Evolutionary conservation across 64 coral and sea anemone genomes (phyloP).

Genomic region (Montipora capricornis): DNA sequence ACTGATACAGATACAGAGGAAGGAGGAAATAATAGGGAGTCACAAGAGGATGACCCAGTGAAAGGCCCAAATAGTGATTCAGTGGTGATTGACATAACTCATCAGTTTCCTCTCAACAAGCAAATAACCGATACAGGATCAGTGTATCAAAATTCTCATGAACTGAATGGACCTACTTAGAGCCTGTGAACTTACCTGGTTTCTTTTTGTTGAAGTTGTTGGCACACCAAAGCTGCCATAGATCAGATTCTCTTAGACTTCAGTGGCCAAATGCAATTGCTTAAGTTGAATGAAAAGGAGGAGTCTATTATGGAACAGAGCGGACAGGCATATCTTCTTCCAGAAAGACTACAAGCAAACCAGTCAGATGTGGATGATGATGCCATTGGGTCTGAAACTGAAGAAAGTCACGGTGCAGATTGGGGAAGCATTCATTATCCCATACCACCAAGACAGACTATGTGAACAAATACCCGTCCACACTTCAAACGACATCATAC

Average conservation of each 20-base stretch:
- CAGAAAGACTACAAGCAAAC: conserved; percentile 24
- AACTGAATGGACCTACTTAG: conserved; percentile 50
- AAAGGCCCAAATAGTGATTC: not conserved
- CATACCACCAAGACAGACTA: not conserved
- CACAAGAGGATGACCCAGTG: not conserved
- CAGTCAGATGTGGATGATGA: conserved; percentile 53
- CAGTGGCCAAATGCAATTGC: conserved; percentile 31
- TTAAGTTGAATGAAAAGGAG: conserved; percentile 32
- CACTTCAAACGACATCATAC: too few relatives aligned
- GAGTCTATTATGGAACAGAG: conserved; percentile 41
- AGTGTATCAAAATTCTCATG: conserved; percentile 38
- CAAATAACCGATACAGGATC: conserved; percentile 27
- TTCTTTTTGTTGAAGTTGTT: conserved; percentile 60
- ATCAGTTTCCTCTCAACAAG: conserved; percentile 21
- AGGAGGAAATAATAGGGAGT: not conserved
- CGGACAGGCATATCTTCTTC: conserved; percentile 50
- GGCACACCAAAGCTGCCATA: conserved; percentile 17
- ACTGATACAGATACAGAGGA: conserved; percentile 62
- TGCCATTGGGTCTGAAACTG: conserved; percentile 23
- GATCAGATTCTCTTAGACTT: conserved; percentile 58
- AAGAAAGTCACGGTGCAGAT: conserved; percentile 22
- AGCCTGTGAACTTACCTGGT: conserved; percentile 54
- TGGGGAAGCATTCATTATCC: conserved; percentile 57
- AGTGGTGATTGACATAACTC: not conserved
- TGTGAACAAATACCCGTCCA: too few relatives aligned